Evolutionary conservation across 2,797 vertebrate species (phyloP).

Genomic region (Microchirus variegatus): DNA sequence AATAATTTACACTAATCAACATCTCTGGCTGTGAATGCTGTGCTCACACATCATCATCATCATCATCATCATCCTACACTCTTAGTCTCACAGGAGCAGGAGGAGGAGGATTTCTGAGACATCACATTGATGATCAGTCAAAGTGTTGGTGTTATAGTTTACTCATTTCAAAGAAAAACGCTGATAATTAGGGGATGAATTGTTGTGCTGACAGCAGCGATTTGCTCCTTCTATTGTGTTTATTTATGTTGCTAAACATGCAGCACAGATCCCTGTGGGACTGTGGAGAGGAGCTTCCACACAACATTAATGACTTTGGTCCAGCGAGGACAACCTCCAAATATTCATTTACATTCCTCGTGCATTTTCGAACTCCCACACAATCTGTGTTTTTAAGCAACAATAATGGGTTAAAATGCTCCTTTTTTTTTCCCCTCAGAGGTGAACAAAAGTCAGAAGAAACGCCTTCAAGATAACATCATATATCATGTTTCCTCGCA

Average conservation of each 20-base stretch:
- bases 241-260: constrained; percentile 56
- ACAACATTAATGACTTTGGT: constrained; percentile 46
- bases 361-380: constrained; percentile 23
- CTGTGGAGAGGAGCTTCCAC: constrained; percentile 41
- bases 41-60: constrained; percentile 19
- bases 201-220: constrained; percentile 5
- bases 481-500: neutral
- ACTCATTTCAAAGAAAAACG: too few relatives aligned
- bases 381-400: neutral
- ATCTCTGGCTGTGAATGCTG: constrained; percentile 41
- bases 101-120: neutral
- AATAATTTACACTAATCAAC: constrained; percentile 74
- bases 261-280: constrained; percentile 47
- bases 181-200: neutral
- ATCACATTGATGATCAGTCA: neutral
- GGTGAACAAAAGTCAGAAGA: neutral
- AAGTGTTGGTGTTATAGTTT: neutral
- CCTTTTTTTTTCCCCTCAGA: too few relatives aligned
- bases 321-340: constrained; percentile 15
- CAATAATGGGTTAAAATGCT: too few relatives aligned
- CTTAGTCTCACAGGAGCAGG: constrained; percentile 5
- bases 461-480: neutral
- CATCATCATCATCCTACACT: constrained; percentile 31
- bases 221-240: constrained; percentile 37
- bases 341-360: constrained; percentile 35